Percentiles rank a stretch among this genome's conserved stretches.
phyloP scores from a whole-genome alignment of 2,797 vertebrate genomes.

The Xiphorhynchus erythropygius region DNA sequence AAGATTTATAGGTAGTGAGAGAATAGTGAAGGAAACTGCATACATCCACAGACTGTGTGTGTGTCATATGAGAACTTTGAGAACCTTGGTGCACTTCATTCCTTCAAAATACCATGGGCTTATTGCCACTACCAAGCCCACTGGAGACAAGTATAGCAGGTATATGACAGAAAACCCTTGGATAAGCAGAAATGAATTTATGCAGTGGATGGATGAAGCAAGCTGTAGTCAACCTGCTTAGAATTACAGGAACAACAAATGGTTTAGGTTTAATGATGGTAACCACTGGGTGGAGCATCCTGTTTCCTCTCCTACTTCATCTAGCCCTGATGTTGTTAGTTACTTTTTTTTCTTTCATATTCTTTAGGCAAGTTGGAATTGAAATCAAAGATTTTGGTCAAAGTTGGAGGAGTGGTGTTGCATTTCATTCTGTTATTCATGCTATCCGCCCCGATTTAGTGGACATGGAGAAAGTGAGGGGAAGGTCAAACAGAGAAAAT shows the following conservation, averaged over 20 bases:
- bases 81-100: neutral
- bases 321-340: neutral
- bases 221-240: neutral
- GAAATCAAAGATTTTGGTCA: constrained; percentile 95
- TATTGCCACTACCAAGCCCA: neutral
- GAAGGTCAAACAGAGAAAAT: constrained; percentile 87
- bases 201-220: neutral
- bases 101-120: neutral
- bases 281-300: neutral
- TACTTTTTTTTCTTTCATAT: neutral
- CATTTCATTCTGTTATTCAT: constrained; percentile 92
- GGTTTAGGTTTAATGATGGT: neutral
- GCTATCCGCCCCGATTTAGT: constrained; percentile 91
- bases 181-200: neutral
- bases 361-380: constrained; percentile 84
- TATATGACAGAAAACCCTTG: neutral
- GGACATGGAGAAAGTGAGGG: constrained; percentile 86
- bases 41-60: neutral
- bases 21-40: neutral
- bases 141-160: neutral
- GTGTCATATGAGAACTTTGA: neutral
- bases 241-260: neutral
- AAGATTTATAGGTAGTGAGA: neutral
- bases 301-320: neutral
- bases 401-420: constrained; percentile 94